Percentiles rank a stretch among this genome's conserved stretches.
phyloP scores from a whole-genome alignment of 2,113 vertebrate species.

The Cynopterus brachyotis region DNA sequence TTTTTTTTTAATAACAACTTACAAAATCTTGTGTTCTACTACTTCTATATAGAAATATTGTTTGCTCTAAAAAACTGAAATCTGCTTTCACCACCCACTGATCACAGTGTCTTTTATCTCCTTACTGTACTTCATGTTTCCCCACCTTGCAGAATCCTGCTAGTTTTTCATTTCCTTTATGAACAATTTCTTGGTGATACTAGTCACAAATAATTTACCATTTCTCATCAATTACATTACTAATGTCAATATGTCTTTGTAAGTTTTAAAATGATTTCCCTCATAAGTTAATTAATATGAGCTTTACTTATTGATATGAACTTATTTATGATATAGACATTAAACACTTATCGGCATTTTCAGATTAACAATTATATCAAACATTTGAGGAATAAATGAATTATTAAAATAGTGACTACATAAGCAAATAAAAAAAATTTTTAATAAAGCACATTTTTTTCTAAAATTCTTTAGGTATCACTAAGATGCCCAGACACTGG shows the following conservation, averaged over 20 bases:
- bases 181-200: neutral
- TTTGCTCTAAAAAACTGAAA: neutral
- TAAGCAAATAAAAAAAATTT: neutral
- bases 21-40: neutral
- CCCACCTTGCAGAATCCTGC: neutral
- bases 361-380: neutral
- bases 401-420: neutral
- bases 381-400: neutral
- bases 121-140: neutral
- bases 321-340: neutral
- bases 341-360: neutral
- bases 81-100: neutral
- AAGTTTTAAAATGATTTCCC: neutral
- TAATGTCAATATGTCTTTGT: neutral
- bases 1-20: neutral
- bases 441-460: too few relatives aligned
- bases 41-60: neutral
- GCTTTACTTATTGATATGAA: neutral
- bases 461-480: neutral
- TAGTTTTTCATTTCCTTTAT: neutral
- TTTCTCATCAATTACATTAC: neutral
- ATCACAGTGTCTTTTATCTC: neutral
- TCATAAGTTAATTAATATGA: neutral
- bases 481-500: neutral
- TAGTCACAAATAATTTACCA: neutral